A percentile compares a stretch with the other conserved stretches of the same genome.
These are phyloP conservation scores for Calephelis nemesis DNA, from an alignment of 1,140 invertebrate genomes.

Conservation along the genomic window DNA sequence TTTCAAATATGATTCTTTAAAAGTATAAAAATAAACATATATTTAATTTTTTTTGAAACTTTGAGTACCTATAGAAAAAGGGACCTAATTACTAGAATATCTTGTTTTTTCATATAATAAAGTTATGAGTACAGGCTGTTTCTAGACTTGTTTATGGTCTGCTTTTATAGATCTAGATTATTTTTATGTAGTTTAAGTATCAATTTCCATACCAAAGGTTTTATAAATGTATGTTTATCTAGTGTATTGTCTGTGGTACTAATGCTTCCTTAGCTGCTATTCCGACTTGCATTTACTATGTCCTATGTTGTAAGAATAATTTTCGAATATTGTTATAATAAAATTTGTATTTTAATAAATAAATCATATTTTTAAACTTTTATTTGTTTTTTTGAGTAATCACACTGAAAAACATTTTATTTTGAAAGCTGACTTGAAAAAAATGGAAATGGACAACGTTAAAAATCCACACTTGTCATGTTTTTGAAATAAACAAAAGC, in stretches of 20 bases:
- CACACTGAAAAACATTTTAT: too few species aligned
- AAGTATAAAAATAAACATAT: too few species aligned
- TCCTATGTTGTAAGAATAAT: constrained; percentile 4
- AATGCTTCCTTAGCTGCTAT: constrained; percentile 10
- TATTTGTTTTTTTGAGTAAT: neutral
- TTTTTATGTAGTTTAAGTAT: constrained; percentile 5
- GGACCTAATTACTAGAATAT: too few species aligned
- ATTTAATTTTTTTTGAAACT: too few species aligned
- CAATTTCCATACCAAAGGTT: constrained; percentile 9
- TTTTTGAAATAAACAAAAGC: too few species aligned
- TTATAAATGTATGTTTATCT: constrained; percentile 6
- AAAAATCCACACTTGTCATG: too few species aligned
- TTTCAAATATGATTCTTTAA: too few species aligned
- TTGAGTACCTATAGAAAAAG: too few species aligned
- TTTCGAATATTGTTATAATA: constrained; percentile 17
- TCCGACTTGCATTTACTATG: constrained; percentile 13
- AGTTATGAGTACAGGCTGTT: neutral
- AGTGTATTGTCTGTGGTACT: constrained; percentile 14
- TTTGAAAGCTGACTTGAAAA: too few species aligned
- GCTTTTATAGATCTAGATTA: constrained; percentile 9
- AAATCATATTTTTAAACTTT: constrained; percentile 9
- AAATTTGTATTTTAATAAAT: constrained; percentile 15
- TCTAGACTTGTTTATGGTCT: constrained; percentile 5
- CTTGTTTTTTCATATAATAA: too few species aligned
- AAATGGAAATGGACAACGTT: too few species aligned